A percentile compares a stretch with the other conserved stretches of the same genome.
Evolutionary conservation across 1,140 invertebrate species (phyloP).

Genomic region (Drosophila cardini): DNA sequence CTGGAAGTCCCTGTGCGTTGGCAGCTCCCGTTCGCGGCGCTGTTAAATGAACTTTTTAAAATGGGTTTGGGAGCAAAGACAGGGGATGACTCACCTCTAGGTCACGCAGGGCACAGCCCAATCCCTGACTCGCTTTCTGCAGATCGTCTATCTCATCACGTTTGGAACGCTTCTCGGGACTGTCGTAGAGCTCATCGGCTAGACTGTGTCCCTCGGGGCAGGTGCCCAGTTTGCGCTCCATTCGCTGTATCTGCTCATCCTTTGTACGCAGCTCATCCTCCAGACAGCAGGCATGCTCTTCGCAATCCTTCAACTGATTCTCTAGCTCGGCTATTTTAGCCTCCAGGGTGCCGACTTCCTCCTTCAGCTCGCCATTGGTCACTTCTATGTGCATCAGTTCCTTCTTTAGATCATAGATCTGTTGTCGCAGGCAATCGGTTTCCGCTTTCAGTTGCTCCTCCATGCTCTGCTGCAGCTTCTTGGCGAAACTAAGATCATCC

Average conservation of each 20-base stretch:
- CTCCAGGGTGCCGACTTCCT: constrained; percentile 85
- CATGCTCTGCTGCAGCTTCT: constrained; percentile 84
- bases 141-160: constrained; percentile 62
- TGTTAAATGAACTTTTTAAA: constrained; percentile 19
- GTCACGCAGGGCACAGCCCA: constrained; percentile 67
- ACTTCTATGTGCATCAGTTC: constrained; percentile 86
- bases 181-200: constrained; percentile 76
- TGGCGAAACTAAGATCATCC: constrained; percentile 71
- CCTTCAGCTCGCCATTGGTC: constrained; percentile 87
- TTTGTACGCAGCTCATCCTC: constrained; percentile 78
- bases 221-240: constrained; percentile 65
- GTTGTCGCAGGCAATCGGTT: constrained; percentile 85
- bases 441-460: constrained; percentile 85
- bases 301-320: constrained; percentile 42
- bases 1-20: constrained; percentile 75
- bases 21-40: constrained; percentile 65
- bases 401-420: constrained; percentile 85
- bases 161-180: constrained; percentile 68
- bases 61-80: too few relatives aligned
- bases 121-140: constrained; percentile 60
- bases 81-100: constrained; percentile 51
- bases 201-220: constrained; percentile 71
- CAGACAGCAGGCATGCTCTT: constrained; percentile 66
- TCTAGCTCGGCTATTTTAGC: constrained; percentile 66
- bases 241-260: constrained; percentile 63